Evolutionary conservation across 2,888 invertebrate species (phyloP).

Genomic region (Ormia ochracea): DNA sequence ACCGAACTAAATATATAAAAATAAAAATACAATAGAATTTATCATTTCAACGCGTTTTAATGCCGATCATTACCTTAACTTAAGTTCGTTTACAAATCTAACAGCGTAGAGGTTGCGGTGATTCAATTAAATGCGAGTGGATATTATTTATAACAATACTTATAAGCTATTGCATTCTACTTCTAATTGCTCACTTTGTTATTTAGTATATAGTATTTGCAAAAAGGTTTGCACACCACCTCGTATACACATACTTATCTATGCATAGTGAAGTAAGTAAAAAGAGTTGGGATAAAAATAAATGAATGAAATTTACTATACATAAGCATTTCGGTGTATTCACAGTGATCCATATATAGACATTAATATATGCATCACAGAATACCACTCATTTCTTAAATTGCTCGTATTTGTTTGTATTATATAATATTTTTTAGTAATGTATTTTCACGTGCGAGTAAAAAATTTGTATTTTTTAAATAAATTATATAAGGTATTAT

Average conservation of each 20-base stretch:
- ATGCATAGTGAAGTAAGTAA: constrained; percentile 34
- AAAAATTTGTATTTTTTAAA: no score
- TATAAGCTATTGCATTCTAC: no score
- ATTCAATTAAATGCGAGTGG: no score
- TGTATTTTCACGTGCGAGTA: background rate
- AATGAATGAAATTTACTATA: constrained; percentile 55
- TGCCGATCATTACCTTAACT: no score
- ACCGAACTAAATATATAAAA: no score
- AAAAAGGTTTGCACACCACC: background rate
- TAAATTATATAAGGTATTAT: no score
- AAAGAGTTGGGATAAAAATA: constrained; percentile 35
- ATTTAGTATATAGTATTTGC: background rate
- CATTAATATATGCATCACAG: background rate
- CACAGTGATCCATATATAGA: background rate
- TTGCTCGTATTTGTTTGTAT: constrained; percentile 16
- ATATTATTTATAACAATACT: no score
- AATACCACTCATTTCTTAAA: constrained; percentile 3
- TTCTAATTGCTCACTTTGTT: background rate
- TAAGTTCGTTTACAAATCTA: no score
- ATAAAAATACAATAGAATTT: no score
- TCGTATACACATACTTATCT: background rate
- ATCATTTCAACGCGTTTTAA: no score
- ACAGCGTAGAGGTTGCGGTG: no score
- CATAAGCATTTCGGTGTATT: no score
- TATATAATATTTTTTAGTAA: constrained; percentile 29